Evolutionary conservation across 2,888 invertebrate genomes (phyloP), one percentile per base, ranked within the genome.

Genomic region (Abscondita cerata): DNA sequence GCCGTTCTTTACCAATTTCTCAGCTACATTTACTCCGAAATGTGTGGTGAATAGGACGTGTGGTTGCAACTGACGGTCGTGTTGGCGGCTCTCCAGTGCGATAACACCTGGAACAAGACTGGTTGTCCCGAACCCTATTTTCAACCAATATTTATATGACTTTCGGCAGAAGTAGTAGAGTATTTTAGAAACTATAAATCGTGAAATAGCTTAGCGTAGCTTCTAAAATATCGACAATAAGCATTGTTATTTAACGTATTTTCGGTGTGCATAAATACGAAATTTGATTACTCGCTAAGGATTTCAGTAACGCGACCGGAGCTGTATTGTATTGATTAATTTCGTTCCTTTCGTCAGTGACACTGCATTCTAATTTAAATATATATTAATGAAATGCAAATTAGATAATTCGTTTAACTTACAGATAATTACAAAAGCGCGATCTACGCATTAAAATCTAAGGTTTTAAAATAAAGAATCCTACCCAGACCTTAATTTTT

Each of bases 1-100:
- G 76, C 75, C 79, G 78, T 81, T 80, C 79, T 78, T 81, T 75
- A 81, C 78, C 80, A 77, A 81, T 81, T 81, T 80, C 79, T 79
- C 77, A 80, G 80, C 80, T 80, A 81, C 80, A 81, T 81, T 81
- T 80, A 80, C 78, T 71, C 74, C 73, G 79, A 78, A 80, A 78
- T 78, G 76, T 76, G 78, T 77, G 76, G 76, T 77, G 76, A 78
- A 78, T 77, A 74, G 76, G 74, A 66, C 68, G 67, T 64, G 73
- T 65, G 66, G 64, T 69, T 67, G 62, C 62, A 60, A 64, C 60
- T 62, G 59, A 52, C 66, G 56, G 56, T 61, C 59, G 57, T 62
- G 62, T 69, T 72, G 72, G 72, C 72, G 64, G 60, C 60, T 66
- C 68, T 71, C 72, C 72, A 72, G 71, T 60, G 55, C 60, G 71